Percentiles rank a stretch among this genome's conserved stretches.
These are phyloP conservation scores for Hylaeus anthracinus DNA, from an alignment of 1,140 invertebrate genomes.

Conservation along the genomic window DNA sequence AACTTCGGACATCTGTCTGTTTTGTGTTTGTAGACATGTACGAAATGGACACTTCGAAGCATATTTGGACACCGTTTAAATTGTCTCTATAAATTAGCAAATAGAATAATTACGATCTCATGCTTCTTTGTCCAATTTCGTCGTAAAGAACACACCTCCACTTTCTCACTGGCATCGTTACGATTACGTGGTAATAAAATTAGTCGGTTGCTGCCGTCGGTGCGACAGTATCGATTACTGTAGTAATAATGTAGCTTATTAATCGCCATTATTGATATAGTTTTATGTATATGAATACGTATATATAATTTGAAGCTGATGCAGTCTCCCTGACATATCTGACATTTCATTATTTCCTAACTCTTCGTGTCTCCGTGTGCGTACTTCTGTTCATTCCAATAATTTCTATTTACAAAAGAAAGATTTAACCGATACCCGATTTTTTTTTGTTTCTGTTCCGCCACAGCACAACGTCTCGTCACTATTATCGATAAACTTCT, in stretches of 20 bases:
- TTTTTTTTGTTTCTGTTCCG: neutral
- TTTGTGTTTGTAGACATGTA: constrained; percentile 25
- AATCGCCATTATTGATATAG: constrained; percentile 50
- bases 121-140: constrained; percentile 49
- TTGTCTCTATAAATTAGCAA: constrained; percentile 43
- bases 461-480: constrained; percentile 27
- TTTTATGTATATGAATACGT: constrained; percentile 43
- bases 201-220: constrained; percentile 32
- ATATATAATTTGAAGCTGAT: constrained; percentile 58
- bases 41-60: constrained; percentile 34
- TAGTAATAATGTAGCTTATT: constrained; percentile 55
- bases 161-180: constrained; percentile 43
- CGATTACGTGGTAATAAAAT: constrained; percentile 53
- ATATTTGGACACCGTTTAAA: constrained; percentile 18
- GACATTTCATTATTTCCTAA: constrained; percentile 18
- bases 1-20: constrained; percentile 24
- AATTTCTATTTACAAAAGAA: constrained; percentile 41
- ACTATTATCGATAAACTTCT: constrained; percentile 27
- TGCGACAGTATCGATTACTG: constrained; percentile 31
- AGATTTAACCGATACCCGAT: neutral
- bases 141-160: constrained; percentile 55
- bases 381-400: constrained; percentile 32
- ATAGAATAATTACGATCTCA: constrained; percentile 58
- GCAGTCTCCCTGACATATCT: constrained; percentile 43
- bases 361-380: constrained; percentile 31